Conservation (phyloP, 2,888 invertebrate genomes). For the Nudaria mundana region DNA sequence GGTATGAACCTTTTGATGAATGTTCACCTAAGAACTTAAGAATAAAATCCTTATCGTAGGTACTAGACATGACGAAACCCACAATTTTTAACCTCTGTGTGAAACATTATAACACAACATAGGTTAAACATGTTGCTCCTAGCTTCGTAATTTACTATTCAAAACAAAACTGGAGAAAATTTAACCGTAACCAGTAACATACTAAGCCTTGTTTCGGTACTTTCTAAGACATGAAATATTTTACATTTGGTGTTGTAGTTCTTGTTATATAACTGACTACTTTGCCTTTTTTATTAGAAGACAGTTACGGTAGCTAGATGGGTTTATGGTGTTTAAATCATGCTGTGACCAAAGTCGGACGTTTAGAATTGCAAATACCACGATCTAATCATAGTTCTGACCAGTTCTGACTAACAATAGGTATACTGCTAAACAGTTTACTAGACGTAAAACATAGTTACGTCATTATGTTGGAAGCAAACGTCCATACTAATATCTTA, state of each 20-base stretch:
- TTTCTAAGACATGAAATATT: constrained; percentile 23
- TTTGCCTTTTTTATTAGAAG: constrained; percentile 48
- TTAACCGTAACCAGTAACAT: constrained; percentile 11
- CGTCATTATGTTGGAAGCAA: constrained; percentile 17
- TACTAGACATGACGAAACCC: no score
- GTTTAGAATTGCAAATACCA: constrained; percentile 49
- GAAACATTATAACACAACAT: no score
- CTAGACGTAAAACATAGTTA: constrained; percentile 30
- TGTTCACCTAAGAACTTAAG: no score
- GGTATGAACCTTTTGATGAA: no score
- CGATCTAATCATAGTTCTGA: constrained; percentile 38
- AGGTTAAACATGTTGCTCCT: no score
- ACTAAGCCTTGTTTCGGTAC: no score
- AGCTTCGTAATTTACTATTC: no score
- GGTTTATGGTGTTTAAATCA: constrained; percentile 64
- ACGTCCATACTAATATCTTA: no score
- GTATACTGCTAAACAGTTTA: constrained; percentile 28
- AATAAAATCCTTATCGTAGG: no score
- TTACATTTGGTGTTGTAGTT: constrained; percentile 21
- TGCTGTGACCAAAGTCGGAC: constrained; percentile 38
- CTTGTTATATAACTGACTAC: constrained; percentile 39
- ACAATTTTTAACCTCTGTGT: no score
- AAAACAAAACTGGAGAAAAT: constrained; percentile 5
- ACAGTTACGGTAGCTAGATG: constrained; percentile 40
- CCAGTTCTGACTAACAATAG: constrained; percentile 26